These are phyloP conservation scores for Todiramphus chloris DNA, from an alignment of 2,113 vertebrate genomes.

Conservation along the genomic window DNA sequence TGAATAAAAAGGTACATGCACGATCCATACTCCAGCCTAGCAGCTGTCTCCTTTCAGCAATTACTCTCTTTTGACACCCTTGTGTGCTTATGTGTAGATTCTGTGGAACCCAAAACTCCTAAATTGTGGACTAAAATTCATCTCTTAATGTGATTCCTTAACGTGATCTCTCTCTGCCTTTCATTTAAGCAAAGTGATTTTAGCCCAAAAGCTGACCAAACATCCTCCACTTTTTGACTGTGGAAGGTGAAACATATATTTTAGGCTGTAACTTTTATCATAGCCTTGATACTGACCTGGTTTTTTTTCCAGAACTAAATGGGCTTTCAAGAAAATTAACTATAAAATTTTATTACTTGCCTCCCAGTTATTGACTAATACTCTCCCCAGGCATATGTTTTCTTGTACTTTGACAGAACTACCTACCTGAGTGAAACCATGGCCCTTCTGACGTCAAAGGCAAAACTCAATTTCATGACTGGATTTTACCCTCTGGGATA, in stretches of 20 bases:
- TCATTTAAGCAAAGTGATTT: not conserved
- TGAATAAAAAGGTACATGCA: not conserved
- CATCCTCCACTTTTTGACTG: not conserved
- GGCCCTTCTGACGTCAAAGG: not conserved
- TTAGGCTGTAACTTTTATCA: not conserved
- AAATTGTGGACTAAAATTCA: not conserved
- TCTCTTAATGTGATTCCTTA: not conserved
- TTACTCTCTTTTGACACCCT: not conserved
- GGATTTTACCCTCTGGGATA: conserved; percentile 5
- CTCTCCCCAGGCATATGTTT: not conserved
- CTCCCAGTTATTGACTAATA: conserved; percentile 12
- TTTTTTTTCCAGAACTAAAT: not conserved
- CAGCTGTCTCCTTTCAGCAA: not conserved
- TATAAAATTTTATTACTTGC: conserved; percentile 9
- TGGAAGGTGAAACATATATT: not conserved
- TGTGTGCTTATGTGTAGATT: not conserved
- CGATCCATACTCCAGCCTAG: not conserved
- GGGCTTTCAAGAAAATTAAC: not conserved
- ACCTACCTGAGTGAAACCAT: not conserved
- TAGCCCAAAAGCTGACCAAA: not conserved
- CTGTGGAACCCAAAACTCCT: not conserved
- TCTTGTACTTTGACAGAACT: not conserved
- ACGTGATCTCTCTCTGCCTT: not conserved
- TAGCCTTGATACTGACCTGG: not conserved
- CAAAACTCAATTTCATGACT: not conserved